These are phyloP conservation scores for Drosophila paranaensis DNA, from an alignment of 2,888 invertebrate genomes.

Conservation along the genomic window DNA sequence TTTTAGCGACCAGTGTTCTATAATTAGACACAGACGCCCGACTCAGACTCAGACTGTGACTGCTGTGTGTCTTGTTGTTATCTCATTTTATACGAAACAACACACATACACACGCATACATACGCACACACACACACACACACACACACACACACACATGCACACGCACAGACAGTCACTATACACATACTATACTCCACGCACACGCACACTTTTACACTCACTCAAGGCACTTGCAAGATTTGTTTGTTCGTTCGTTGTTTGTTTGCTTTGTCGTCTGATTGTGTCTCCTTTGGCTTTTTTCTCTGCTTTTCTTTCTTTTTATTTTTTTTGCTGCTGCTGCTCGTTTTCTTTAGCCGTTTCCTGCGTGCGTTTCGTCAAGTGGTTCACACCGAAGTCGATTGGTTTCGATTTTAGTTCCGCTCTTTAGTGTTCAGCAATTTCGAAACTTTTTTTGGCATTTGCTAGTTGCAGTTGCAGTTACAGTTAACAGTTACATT, in stretches of 20 bases:
- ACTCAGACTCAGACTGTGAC: constrained; percentile 24
- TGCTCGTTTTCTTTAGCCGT: neutral
- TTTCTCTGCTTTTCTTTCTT: constrained; percentile 1
- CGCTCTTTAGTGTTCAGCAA: constrained; percentile 4
- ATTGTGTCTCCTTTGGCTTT: constrained; percentile 20
- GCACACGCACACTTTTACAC: constrained; percentile 1
- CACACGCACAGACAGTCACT: neutral
- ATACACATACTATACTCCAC: neutral
- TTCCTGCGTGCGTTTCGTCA: constrained; percentile 24
- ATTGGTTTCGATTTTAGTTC: constrained; percentile 14
- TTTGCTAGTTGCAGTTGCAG: neutral
- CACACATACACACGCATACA: neutral
- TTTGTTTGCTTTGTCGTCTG: constrained; percentile 25
- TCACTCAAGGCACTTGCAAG: constrained; percentile 46
- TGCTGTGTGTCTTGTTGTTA: constrained; percentile 50
- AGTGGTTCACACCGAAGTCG: constrained; percentile 8
- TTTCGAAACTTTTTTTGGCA: neutral
- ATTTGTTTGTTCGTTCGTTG: constrained; percentile 36
- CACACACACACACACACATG: neutral
- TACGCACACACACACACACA: constrained; percentile 1
- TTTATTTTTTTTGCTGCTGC: too few species aligned
- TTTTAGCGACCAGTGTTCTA: constrained; percentile 64
- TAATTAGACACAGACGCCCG: constrained; percentile 57
- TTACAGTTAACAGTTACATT: neutral
- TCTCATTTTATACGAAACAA: constrained; percentile 34